A percentile compares a stretch with the other conserved stretches of the same genome.
These are phyloP conservation scores for Phalacrocorax carbo DNA, from an alignment of 2,113 vertebrate genomes.

Conservation along the genomic window DNA sequence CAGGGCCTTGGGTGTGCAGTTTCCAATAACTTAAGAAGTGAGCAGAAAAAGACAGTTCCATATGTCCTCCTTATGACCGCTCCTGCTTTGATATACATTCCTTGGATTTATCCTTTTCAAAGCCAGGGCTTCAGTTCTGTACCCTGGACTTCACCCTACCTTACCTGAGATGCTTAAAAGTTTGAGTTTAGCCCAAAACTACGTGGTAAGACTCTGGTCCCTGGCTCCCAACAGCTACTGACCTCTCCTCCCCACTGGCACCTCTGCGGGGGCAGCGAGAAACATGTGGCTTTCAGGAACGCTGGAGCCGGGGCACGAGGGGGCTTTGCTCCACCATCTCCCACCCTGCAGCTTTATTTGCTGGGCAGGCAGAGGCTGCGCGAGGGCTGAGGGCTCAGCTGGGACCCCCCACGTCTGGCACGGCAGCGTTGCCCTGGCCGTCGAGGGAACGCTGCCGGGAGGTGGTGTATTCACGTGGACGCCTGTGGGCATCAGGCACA, in stretches of 20 bases:
- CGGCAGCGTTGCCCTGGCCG: accelerated
- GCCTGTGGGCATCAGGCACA: too few relatives aligned
- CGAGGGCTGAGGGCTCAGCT: not conserved
- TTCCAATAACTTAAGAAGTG: not conserved
- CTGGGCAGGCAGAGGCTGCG: not conserved
- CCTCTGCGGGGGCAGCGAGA: not conserved
- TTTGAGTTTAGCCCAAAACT: not conserved
- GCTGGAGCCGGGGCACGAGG: accelerated
- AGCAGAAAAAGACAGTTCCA: not conserved
- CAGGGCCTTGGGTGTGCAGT: not conserved
- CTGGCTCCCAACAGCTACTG: not conserved
- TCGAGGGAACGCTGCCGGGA: accelerated
- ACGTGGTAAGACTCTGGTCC: not conserved
- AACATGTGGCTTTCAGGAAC: not conserved
- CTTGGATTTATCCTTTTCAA: not conserved
- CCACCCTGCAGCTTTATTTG: not conserved
- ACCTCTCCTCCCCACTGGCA: not conserved
- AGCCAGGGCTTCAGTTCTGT: not conserved
- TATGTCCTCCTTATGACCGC: not conserved
- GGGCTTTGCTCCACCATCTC: not conserved
- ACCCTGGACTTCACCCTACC: not conserved
- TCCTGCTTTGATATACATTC: not conserved
- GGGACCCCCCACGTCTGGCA: not conserved
- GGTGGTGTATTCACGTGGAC: accelerated
- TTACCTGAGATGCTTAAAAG: not conserved